Base-by-base conservation (phyloP, 2,797 vertebrate species). In the Acanthis flammea region DNA sequence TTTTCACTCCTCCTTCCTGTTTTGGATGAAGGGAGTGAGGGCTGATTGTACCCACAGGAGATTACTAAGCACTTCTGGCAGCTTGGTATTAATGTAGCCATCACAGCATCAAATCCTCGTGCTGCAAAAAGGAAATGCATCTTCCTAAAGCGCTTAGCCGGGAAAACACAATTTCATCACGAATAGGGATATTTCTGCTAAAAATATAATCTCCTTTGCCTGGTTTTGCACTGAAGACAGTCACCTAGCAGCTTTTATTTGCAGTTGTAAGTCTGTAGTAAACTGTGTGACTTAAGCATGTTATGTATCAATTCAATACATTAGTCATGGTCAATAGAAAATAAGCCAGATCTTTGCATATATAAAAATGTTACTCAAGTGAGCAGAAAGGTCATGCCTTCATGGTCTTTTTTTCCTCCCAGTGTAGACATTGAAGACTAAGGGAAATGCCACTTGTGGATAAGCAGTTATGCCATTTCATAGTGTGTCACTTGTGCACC, bases 61-160 rank as follows among this genome's bases (percentile, higher is more conserved):
- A 82, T 94, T 87, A 79, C 71, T 85, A 78, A 90, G 91, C 23
- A 50, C 48, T 92, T 95, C 71, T 82, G 71, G 35, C 74, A 94
- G 75, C 81, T 75, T 51, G 81, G 14, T 82, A 66, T 79, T 94
- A 91, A 68, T 86, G 79, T 30, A 72, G 28, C 39, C 24, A 35
- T 78, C 76, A 63, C 83, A 84, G 33, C 31, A 5, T 75, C 92
- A 84, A 30, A 92, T 75, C 88, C 62, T 66, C 14, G 3, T 70
- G 44, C 67, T 54, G 28, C 70, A 71, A 66, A 86, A 81, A 79
- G 76, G 66, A 80, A 86, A 58, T 74, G 48, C 58, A 58, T 81
- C 61, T 45, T 55, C 73, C 80, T 83, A 88, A 74, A 68, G 80
- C 3, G 42, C 53, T 90, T 90, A 90, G 54, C 57, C 23, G 65